Evolutionary conservation across 2,113 vertebrate genomes (phyloP).

Genomic region (Crotalus horridus): DNA sequence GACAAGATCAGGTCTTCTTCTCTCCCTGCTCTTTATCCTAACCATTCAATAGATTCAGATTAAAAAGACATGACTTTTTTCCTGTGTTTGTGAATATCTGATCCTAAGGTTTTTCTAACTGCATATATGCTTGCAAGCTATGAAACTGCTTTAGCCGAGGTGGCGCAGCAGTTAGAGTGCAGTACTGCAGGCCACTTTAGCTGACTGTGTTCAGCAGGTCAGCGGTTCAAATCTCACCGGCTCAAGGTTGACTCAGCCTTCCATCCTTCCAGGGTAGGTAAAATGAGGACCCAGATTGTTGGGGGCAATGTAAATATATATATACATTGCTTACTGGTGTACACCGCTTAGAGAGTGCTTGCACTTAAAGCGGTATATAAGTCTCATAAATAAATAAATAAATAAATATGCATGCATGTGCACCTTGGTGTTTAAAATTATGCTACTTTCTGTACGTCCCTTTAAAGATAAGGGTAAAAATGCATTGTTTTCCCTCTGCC

Average conservation of each 20-base stretch:
- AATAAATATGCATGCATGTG: not conserved
- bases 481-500: not conserved
- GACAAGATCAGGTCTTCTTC: not conserved
- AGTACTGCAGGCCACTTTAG: too few species aligned
- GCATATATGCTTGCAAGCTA: not conserved
- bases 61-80: not conserved
- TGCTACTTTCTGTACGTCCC: not conserved
- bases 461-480: not conserved
- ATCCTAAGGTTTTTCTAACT: not conserved
- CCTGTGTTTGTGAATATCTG: not conserved
- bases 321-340: too few species aligned
- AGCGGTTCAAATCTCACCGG: too few species aligned
- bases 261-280: too few species aligned
- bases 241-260: too few species aligned
- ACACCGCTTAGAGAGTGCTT: too few species aligned
- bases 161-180: too few species aligned
- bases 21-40: not conserved
- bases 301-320: too few species aligned
- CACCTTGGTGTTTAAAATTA: not conserved
- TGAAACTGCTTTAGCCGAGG: not conserved
- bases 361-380: too few species aligned
- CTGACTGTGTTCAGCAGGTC: too few species aligned
- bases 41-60: not conserved
- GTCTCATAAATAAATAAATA: too few species aligned
- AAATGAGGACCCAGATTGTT: too few species aligned